These are phyloP conservation scores for Baccha elongata DNA, from an alignment of 2,888 invertebrate genomes.

Conservation along the genomic window DNA sequence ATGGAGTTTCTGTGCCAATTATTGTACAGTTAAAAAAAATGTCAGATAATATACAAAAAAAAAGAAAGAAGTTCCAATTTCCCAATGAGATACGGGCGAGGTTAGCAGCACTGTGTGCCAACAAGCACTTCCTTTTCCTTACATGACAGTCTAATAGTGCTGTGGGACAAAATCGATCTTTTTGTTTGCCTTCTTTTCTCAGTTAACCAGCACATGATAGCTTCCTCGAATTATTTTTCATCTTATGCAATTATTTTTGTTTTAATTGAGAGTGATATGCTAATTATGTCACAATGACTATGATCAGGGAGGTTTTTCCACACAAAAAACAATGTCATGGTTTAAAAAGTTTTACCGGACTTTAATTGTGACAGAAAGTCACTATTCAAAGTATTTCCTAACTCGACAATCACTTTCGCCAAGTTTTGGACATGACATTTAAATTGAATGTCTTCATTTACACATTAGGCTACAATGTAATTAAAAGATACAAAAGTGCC, in stretches of 20 bases:
- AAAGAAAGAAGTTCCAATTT: conserved; percentile 24
- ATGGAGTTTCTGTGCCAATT: conserved; percentile 51
- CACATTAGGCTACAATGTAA: background rate
- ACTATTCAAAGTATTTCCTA: conserved; percentile 1
- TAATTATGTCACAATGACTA: conserved; percentile 33
- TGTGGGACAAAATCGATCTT: conserved; percentile 34
- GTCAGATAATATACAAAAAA: background rate
- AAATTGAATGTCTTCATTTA: conserved; percentile 25
- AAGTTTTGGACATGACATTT: conserved; percentile 21
- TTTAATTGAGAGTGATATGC: conserved; percentile 18
- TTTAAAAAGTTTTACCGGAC: conserved; percentile 7
- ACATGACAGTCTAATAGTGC: conserved; percentile 11
- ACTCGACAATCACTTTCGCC: conserved; percentile 34
- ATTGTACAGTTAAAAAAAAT: conserved; percentile 11
- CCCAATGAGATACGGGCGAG: conserved; percentile 22
- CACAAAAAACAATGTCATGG: conserved; percentile 9
- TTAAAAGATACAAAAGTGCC: conserved; percentile 13
- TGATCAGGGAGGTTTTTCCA: conserved; percentile 3
- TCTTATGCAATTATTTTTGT: conserved; percentile 34
- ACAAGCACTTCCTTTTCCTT: conserved; percentile 22
- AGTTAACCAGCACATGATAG: background rate
- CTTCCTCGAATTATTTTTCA: conserved; percentile 24
- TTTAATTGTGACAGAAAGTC: background rate
- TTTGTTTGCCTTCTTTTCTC: conserved; percentile 10
- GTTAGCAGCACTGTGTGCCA: conserved; percentile 32